Evolutionary conservation across 1,140 invertebrate genomes (phyloP).

Genomic region (Caenorhabditis latens): DNA sequence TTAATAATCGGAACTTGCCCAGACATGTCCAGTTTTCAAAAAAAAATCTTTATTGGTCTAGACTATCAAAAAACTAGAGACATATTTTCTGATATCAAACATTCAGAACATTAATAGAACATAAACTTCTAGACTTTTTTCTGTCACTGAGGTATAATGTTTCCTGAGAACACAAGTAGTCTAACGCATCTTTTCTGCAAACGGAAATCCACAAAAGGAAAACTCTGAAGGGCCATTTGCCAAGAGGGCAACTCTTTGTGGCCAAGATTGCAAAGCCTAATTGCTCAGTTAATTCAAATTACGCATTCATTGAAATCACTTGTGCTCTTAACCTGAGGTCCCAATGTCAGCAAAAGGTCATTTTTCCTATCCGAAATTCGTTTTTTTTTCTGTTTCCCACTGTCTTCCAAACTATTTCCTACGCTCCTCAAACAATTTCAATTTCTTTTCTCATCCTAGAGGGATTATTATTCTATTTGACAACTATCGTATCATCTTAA

Average conservation of each 20-base stretch:
- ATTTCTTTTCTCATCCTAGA: background rate
- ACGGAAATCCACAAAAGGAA: slow-evolving; percentile 50
- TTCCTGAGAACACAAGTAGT: slow-evolving; percentile 22
- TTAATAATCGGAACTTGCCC: no score
- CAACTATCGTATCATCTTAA: slow-evolving; percentile 12
- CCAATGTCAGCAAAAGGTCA: background rate
- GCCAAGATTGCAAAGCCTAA: slow-evolving; percentile 25
- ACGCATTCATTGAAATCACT: slow-evolving; percentile 48
- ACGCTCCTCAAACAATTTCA: background rate
- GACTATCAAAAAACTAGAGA: no score
- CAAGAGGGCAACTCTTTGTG: slow-evolving; percentile 51
- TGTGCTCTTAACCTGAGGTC: slow-evolving; percentile 33
- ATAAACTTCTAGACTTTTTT: background rate
- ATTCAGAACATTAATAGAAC: no score
- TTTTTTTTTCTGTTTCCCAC: background rate
- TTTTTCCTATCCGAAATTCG: background rate
- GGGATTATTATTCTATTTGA: background rate
- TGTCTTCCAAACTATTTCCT: background rate
- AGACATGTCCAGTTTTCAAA: no score
- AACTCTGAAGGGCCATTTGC: slow-evolving; percentile 43
- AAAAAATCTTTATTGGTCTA: no score
- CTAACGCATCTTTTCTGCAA: slow-evolving; percentile 24
- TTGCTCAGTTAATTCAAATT: slow-evolving; percentile 54
- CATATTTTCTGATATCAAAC: no score
- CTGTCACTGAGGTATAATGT: background rate